Evolutionary conservation across 2,888 invertebrate genomes (phyloP).

Genomic region (Malacosoma neustria): DNA sequence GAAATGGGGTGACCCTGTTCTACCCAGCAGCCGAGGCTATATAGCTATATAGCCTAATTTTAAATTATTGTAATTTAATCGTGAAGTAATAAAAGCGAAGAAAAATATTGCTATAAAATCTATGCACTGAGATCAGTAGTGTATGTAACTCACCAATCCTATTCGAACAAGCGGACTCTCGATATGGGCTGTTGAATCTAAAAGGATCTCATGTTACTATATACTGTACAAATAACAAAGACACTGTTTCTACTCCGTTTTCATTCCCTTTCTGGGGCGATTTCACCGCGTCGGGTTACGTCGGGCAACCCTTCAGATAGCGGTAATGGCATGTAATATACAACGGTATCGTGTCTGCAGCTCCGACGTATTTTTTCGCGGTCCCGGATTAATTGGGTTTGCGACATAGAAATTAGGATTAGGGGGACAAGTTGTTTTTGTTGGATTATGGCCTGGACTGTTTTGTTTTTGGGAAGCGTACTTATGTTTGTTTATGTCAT

Average conservation of each 20-base stretch:
- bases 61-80: too few species aligned
- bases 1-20: too few species aligned
- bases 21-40: too few species aligned
- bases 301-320: slow-evolving; percentile 31
- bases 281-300: slow-evolving; percentile 41
- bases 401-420: background rate
- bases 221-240: slow-evolving; percentile 2
- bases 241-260: slow-evolving; percentile 25
- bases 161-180: background rate
- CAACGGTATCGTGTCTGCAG: background rate
- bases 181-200: background rate
- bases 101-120: background rate
- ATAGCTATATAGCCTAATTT: too few species aligned
- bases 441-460: too few species aligned
- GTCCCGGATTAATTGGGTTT: background rate
- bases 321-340: slow-evolving; percentile 4
- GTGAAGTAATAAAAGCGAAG: background rate
- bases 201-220: too few species aligned
- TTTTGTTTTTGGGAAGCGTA: too few species aligned
- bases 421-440: background rate
- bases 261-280: slow-evolving; percentile 34
- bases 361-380: slow-evolving; percentile 5
- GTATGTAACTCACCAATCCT: background rate
- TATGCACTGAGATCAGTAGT: background rate
- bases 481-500: too few species aligned